Percentiles rank a stretch among this genome's conserved stretches.
phyloP scores from a whole-genome alignment of 2,888 invertebrate genomes.

The Rhopalosiphum nymphaeae region DNA sequence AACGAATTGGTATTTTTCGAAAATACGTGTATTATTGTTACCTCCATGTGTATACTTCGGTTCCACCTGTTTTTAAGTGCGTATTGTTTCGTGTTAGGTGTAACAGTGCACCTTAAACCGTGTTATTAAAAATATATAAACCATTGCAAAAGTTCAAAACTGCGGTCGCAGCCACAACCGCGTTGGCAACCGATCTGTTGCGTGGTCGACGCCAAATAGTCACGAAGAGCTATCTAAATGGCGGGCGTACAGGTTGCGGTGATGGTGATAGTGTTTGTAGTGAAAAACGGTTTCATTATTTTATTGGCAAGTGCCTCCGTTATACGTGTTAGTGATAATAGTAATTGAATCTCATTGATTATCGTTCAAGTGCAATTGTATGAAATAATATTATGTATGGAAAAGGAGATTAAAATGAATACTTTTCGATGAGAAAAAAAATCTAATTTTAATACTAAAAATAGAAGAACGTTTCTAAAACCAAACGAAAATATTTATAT shows the following conservation, averaged over 20 bases:
- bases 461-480: neutral
- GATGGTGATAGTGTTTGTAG: neutral
- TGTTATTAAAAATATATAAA: neutral
- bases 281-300: neutral
- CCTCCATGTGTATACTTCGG: neutral
- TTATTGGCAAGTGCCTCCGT: neutral
- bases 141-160: neutral
- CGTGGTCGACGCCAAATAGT: slow-evolving; percentile 3
- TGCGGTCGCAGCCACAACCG: neutral
- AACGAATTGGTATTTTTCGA: neutral
- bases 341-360: neutral
- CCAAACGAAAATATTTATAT: neutral
- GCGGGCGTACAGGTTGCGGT: neutral
- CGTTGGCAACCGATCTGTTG: slow-evolving; percentile 14
- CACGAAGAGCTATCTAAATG: neutral
- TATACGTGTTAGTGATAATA: neutral
- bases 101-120: neutral
- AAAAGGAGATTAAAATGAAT: neutral
- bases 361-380: neutral
- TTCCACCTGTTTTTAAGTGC: neutral
- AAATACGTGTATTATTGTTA: neutral
- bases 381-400: neutral
- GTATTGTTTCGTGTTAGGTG: neutral
- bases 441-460: neutral
- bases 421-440: neutral